Percentiles rank a stretch among this genome's conserved stretches.
These are phyloP conservation scores for Chaetodon trifascialis DNA, from an alignment of 2,113 vertebrate species.

Conservation along the genomic window DNA sequence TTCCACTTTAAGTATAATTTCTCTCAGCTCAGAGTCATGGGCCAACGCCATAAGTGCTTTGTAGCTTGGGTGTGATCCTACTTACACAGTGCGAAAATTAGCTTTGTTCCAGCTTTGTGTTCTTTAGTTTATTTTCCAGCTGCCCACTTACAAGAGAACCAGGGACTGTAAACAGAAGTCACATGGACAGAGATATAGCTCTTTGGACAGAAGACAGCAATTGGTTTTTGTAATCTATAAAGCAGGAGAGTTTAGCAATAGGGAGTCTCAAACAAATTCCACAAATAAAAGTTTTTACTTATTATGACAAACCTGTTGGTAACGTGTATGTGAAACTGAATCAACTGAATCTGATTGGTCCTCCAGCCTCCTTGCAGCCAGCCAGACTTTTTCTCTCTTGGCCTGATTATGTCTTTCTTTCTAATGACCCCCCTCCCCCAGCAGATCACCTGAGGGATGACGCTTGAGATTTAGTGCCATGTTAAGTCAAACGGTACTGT, in stretches of 20 bases:
- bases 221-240: not conserved
- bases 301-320: not conserved
- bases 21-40: not conserved
- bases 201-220: not conserved
- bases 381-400: constrained; percentile 24
- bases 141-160: not conserved
- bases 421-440: constrained; percentile 51
- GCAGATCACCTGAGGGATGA: constrained; percentile 50
- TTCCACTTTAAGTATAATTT: constrained; percentile 7
- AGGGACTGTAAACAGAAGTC: not conserved
- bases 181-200: not conserved
- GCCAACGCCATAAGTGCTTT: not conserved
- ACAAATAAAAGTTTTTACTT: not conserved
- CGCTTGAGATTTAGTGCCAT: constrained; percentile 52
- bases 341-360: not conserved
- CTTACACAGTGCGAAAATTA: not conserved
- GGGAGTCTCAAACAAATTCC: not conserved
- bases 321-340: not conserved
- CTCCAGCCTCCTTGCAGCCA: constrained; percentile 7
- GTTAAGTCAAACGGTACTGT: constrained; percentile 50
- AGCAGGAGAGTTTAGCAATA: not conserved
- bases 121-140: not conserved
- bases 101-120: constrained; percentile 13
- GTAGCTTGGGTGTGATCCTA: not conserved
- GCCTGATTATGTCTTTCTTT: constrained; percentile 59